Conservation (phyloP, 2,113 vertebrate genomes). For the Phylloscopus trochiloides region DNA sequence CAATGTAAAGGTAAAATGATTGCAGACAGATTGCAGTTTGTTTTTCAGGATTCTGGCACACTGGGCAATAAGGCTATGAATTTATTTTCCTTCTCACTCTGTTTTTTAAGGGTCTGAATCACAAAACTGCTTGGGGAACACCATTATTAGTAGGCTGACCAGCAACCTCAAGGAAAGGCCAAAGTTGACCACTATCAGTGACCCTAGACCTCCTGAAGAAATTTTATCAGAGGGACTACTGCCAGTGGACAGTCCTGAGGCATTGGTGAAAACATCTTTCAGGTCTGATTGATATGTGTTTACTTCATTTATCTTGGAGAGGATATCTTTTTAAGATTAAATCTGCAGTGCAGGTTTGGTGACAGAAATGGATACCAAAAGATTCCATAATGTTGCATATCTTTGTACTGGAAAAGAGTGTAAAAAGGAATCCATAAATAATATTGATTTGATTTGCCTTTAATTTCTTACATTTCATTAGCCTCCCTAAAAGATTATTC, state of each 20-base stretch:
- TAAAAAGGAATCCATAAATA: not conserved
- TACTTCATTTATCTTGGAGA: not conserved
- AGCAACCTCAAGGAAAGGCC: conserved; percentile 82
- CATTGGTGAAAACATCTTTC: conserved; percentile 90
- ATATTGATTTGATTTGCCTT: not conserved
- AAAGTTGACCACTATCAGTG: conserved; percentile 74
- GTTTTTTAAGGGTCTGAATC: conserved; percentile 88
- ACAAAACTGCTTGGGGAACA: conserved; percentile 90
- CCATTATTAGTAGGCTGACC: conserved; percentile 82
- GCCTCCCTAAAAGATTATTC: not conserved
- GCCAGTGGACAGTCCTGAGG: conserved; percentile 83
- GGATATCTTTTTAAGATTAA: not conserved
- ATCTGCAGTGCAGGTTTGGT: not conserved
- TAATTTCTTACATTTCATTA: not conserved
- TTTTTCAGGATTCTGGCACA: not conserved
- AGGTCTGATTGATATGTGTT: conserved; percentile 79
- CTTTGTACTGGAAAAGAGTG: not conserved
- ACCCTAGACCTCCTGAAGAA: conserved; percentile 86
- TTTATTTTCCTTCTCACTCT: not conserved
- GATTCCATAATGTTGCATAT: not conserved
- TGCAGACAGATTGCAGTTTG: not conserved
- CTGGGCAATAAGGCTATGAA: not conserved
- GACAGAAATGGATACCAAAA: not conserved
- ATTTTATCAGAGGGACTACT: conserved; percentile 90
- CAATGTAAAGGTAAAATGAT: not conserved